Conservation (phyloP, 2,113 vertebrate species). For the Rhinogobius similis region DNA sequence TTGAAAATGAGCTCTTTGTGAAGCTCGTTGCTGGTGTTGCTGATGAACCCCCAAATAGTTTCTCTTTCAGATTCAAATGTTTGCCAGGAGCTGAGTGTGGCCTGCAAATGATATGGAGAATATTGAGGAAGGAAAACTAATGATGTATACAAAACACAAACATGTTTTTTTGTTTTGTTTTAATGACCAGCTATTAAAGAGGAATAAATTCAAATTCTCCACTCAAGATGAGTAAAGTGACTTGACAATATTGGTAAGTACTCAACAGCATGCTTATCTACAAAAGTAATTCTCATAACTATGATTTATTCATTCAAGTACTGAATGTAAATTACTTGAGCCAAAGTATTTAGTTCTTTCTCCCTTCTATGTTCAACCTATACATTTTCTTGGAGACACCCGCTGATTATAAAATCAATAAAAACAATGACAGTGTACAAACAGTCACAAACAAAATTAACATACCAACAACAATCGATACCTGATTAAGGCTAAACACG, state of each 20-base stretch:
- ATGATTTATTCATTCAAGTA: background rate
- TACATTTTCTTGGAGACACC: background rate
- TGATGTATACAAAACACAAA: no score
- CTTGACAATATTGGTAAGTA: background rate
- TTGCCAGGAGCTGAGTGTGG: conserved; percentile 62
- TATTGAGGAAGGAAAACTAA: background rate
- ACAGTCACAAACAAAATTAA: conserved; percentile 32
- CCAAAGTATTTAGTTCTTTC: background rate
- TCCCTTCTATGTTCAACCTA: background rate
- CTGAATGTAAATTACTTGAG: background rate
- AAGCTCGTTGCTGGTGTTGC: conserved; percentile 49
- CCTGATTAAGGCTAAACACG: conserved; percentile 23
- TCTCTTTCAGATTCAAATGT: conserved; percentile 66
- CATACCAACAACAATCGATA: conserved; percentile 36
- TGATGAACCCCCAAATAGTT: conserved; percentile 62
- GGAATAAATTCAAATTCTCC: background rate
- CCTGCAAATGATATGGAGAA: conserved; percentile 38
- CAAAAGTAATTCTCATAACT: background rate
- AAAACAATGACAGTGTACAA: conserved; percentile 15
- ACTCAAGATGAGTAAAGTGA: background rate
- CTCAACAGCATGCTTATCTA: background rate
- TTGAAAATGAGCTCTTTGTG: conserved; percentile 66
- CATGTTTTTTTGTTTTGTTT: no score
- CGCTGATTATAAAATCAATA: conserved; percentile 29
- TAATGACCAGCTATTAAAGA: background rate